Conservation (phyloP, 2,113 vertebrate species). For the Nanorana parkeri region DNA sequence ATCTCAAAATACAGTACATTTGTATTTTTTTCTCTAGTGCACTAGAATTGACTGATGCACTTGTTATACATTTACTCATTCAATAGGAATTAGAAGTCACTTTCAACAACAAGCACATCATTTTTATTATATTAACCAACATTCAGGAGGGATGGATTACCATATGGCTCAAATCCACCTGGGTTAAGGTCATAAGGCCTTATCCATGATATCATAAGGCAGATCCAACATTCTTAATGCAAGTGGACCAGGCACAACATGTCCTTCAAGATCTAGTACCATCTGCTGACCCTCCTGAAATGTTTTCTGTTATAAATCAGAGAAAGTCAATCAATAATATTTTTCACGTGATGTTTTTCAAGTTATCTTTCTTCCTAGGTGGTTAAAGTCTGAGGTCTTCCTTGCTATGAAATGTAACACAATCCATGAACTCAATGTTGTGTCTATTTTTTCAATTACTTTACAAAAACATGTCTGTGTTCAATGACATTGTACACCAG, state of each 20-base stretch:
- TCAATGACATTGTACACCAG: conserved; percentile 63
- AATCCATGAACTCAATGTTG: conserved; percentile 48
- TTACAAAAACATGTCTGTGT: conserved; percentile 57
- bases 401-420: conserved; percentile 46
- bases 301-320: background rate
- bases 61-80: background rate
- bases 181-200: conserved; percentile 4
- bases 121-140: conserved; percentile 12
- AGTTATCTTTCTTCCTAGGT: background rate
- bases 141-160: conserved; percentile 4
- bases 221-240: conserved; percentile 7
- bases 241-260: background rate
- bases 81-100: background rate
- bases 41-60: too few species aligned
- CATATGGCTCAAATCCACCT: conserved; percentile 31
- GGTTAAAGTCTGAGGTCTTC: background rate
- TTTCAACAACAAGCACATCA: background rate
- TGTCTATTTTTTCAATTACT: conserved; percentile 46
- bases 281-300: conserved; percentile 27
- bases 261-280: conserved; percentile 5
- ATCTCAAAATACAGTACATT: too few species aligned
- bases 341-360: background rate
- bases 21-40: too few species aligned
- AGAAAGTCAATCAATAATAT: background rate
- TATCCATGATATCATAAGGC: conserved; percentile 11